Conservation (phyloP, 2,888 invertebrate genomes). For the Drosophila fulvimacula region DNA sequence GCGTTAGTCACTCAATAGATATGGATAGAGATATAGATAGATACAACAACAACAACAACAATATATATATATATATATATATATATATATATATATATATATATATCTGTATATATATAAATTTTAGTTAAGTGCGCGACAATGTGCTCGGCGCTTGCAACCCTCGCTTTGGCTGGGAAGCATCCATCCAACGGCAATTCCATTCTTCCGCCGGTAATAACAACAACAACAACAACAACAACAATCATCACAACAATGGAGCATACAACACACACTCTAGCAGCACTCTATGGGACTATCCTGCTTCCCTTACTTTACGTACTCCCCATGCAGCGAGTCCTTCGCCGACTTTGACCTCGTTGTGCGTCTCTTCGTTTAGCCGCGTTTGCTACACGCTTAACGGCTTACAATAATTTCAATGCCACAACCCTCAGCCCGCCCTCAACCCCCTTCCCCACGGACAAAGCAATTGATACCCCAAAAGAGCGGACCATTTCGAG, state of each 20-base stretch:
- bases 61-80: no score
- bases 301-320: not conserved
- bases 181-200: constrained; percentile 66
- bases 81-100: not conserved
- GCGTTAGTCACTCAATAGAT: constrained; percentile 69
- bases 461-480: not conserved
- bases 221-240: constrained; percentile 49
- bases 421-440: constrained; percentile 23
- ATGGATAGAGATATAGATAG: constrained; percentile 27
- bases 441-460: no score
- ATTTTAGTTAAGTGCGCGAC: constrained; percentile 47
- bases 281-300: constrained; percentile 51
- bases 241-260: constrained; percentile 48
- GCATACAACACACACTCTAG: constrained; percentile 45
- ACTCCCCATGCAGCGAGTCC: not conserved
- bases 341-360: constrained; percentile 44
- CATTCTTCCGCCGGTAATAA: constrained; percentile 72
- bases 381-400: constrained; percentile 47
- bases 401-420: constrained; percentile 69
- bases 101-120: not conserved
- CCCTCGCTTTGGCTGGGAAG: constrained; percentile 45
- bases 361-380: constrained; percentile 15
- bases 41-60: constrained; percentile 22
- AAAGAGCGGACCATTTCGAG: constrained; percentile 39
- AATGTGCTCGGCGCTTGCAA: constrained; percentile 40